Conservation (phyloP, 2,797 vertebrate genomes). For the Phataginus tetradactyla region DNA sequence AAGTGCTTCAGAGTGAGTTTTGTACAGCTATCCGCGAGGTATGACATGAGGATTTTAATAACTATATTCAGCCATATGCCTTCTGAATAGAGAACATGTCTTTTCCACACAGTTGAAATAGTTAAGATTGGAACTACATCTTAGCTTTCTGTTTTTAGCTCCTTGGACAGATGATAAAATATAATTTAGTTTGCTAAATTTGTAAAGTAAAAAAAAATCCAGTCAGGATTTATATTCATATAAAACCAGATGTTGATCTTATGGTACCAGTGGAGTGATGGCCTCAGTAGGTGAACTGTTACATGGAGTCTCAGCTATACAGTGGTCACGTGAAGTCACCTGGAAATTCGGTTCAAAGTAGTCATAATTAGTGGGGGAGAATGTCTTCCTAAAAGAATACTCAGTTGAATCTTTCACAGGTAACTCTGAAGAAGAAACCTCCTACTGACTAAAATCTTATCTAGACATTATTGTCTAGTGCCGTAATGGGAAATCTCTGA, state of each 20-base stretch:
- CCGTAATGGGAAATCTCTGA: background rate
- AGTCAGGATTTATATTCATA: slow-evolving; percentile 34
- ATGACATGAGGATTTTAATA: slow-evolving; percentile 83
- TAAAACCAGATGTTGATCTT: slow-evolving; percentile 53
- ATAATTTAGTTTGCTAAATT: slow-evolving; percentile 62
- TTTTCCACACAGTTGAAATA: slow-evolving; percentile 61
- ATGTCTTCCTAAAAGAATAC: background rate
- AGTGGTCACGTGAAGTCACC: background rate
- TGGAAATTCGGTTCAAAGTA: slow-evolving; percentile 44
- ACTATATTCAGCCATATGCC: slow-evolving; percentile 46
- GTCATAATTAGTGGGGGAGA: background rate
- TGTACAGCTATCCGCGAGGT: slow-evolving; percentile 99
- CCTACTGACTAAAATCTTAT: background rate
- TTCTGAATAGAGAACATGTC: slow-evolving; percentile 42
- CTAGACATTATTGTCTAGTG: background rate
- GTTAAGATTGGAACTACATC: slow-evolving; percentile 57
- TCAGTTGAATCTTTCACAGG: background rate
- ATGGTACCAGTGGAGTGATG: background rate
- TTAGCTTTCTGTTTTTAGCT: slow-evolving; percentile 66
- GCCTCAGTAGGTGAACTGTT: background rate
- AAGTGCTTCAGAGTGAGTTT: slow-evolving; percentile 99
- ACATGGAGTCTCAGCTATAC: background rate
- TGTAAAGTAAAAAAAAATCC: slow-evolving; percentile 26
- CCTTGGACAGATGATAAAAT: slow-evolving; percentile 63
- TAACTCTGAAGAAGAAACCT: slow-evolving; percentile 29